Conservation (phyloP, 2,797 vertebrate genomes). For the Halcyon leucocephala region DNA sequence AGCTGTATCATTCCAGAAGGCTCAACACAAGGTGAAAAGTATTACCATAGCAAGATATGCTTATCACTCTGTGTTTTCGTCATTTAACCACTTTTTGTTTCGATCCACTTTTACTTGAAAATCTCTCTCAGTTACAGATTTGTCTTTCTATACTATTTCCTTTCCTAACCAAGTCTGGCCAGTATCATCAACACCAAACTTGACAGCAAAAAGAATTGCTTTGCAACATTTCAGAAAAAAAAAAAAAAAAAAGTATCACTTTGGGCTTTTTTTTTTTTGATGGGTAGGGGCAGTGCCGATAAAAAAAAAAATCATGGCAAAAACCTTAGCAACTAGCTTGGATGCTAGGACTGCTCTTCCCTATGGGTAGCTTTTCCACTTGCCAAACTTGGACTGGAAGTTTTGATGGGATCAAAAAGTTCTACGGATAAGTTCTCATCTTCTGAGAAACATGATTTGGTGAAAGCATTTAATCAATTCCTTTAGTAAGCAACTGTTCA, state of each 20-base stretch:
- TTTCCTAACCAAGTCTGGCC: not conserved
- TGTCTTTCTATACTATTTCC: not conserved
- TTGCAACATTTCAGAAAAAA: too few relatives aligned
- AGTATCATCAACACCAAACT: not conserved
- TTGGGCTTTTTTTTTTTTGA: too few relatives aligned
- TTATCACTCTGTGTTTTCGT: fast-evolving
- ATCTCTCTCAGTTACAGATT: not conserved
- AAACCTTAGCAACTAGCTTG: too few relatives aligned
- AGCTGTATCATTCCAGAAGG: not conserved
- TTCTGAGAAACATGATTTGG: not conserved
- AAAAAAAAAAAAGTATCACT: too few relatives aligned
- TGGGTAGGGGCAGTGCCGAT: too few relatives aligned
- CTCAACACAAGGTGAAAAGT: not conserved
- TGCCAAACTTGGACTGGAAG: not conserved
- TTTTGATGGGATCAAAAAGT: not conserved
- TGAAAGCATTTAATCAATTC: not conserved
- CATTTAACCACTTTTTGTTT: not conserved
- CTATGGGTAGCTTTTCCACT: not conserved
- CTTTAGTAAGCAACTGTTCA: not conserved
- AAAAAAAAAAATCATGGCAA: too few relatives aligned
- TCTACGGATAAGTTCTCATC: not conserved
- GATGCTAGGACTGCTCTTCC: not conserved
- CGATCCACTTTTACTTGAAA: not conserved
- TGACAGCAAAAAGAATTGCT: not conserved
- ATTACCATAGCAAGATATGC: not conserved